phyloP scores from a whole-genome alignment of 92 coral and sea anemone genomes.

The Metridium senile region DNA sequence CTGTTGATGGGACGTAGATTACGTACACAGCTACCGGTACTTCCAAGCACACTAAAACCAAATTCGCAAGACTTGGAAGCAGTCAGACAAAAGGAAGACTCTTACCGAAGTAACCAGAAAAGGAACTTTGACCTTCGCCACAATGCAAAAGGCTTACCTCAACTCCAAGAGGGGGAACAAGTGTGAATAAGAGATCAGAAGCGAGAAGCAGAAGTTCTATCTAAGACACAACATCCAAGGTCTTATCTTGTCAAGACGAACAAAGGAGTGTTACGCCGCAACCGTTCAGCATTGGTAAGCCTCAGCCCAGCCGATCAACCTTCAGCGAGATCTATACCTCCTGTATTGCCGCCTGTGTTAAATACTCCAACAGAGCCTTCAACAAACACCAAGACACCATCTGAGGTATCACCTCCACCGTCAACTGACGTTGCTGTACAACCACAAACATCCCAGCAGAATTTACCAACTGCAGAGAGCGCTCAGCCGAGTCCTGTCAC shows the following conservation, averaged over 20 bases:
- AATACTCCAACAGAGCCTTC: conserved; percentile 6
- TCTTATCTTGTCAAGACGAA: conserved; percentile 42
- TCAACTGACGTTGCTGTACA: background rate
- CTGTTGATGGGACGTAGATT: conserved; percentile 38
- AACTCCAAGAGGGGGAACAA: conserved; percentile 29
- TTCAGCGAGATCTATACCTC: background rate
- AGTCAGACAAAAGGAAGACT: conserved; percentile 30
- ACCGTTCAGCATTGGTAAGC: conserved; percentile 32
- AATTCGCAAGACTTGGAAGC: conserved; percentile 26
- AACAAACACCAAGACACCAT: background rate
- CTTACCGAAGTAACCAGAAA: conserved; percentile 37
- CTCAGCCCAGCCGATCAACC: conserved; percentile 15
- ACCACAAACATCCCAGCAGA: too few species aligned
- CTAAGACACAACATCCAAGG: conserved; percentile 34
- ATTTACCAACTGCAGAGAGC: too few species aligned
- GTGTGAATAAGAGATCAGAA: conserved; percentile 54
- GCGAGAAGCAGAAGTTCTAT: conserved; percentile 30
- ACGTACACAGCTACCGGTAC: conserved; percentile 39
- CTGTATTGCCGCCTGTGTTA: too few species aligned
- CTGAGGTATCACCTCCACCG: background rate
- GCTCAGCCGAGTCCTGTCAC: too few species aligned
- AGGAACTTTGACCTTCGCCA: conserved; percentile 23
- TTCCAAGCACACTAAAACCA: conserved; percentile 30
- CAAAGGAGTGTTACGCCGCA: conserved; percentile 38
- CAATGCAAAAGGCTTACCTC: conserved; percentile 34